These are phyloP conservation scores for Callimico goeldii DNA, from an alignment of 2,797 vertebrate genomes.

Conservation along the genomic window DNA sequence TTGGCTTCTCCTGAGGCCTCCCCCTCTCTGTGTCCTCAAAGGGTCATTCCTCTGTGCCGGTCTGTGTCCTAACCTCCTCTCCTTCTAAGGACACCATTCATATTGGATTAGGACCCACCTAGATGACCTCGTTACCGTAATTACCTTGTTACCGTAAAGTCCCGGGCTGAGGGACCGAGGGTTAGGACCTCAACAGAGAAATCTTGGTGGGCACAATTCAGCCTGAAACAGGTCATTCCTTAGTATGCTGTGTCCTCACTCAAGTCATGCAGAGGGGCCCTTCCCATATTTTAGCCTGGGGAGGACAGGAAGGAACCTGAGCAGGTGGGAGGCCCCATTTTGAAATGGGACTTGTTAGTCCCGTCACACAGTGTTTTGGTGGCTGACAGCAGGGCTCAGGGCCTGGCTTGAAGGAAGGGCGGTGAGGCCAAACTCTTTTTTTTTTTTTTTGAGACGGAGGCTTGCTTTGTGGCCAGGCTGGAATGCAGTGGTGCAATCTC, in stretches of 20 bases:
- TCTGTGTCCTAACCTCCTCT: too few species aligned
- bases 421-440: background rate
- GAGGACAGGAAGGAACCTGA: background rate
- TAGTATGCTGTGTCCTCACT: too few species aligned
- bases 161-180: background rate
- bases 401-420: background rate
- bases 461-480: too few species aligned
- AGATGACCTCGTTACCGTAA: too few species aligned
- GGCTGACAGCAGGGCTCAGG: background rate
- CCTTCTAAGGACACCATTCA: too few species aligned
- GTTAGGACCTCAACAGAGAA: background rate
- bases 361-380: too few species aligned
- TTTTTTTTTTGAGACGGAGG: too few species aligned
- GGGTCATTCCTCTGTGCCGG: too few species aligned
- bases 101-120: too few species aligned
- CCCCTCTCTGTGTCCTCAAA: too few species aligned
- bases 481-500: too few species aligned
- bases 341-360: background rate
- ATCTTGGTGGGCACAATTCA: background rate
- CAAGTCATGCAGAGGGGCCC: rapidly evolving
- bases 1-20: too few species aligned
- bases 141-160: background rate
- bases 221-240: background rate
- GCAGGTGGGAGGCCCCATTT: background rate
- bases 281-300: background rate